Conservation (phyloP, 2,888 invertebrate species). For the Plusia festucae region DNA sequence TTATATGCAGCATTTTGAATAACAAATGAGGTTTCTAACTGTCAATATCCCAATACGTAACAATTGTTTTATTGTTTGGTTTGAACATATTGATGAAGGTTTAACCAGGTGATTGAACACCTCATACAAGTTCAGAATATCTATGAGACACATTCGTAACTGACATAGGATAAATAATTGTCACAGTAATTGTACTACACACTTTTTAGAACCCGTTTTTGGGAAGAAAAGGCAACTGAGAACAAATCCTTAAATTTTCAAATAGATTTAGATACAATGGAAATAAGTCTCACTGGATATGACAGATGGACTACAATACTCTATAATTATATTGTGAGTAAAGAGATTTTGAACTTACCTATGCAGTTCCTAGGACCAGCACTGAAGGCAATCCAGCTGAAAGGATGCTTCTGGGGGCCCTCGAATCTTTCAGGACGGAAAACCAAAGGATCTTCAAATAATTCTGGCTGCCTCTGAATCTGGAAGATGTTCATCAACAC, state of each 20-base stretch:
- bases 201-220: no score
- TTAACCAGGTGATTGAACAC: background rate
- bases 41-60: slow-evolving; percentile 16
- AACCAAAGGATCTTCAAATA: slow-evolving; percentile 87
- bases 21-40: slow-evolving; percentile 13
- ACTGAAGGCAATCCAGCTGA: slow-evolving; percentile 90
- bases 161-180: background rate
- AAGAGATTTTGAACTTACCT: slow-evolving; percentile 43
- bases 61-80: slow-evolving; percentile 33
- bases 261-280: no score
- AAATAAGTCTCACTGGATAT: no score
- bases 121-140: background rate
- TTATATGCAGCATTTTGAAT: slow-evolving; percentile 14
- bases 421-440: slow-evolving; percentile 88
- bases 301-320: background rate
- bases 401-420: slow-evolving; percentile 67
- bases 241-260: no score
- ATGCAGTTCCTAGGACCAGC: slow-evolving; percentile 90
- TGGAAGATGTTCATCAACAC: slow-evolving; percentile 78
- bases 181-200: no score
- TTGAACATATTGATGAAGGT: slow-evolving; percentile 18
- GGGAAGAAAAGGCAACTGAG: no score
- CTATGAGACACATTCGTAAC: background rate
- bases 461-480: slow-evolving; percentile 83
- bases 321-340: no score